Evolutionary conservation across 2,888 invertebrate species (phyloP).

Genomic region (Xiphydria camelus): DNA sequence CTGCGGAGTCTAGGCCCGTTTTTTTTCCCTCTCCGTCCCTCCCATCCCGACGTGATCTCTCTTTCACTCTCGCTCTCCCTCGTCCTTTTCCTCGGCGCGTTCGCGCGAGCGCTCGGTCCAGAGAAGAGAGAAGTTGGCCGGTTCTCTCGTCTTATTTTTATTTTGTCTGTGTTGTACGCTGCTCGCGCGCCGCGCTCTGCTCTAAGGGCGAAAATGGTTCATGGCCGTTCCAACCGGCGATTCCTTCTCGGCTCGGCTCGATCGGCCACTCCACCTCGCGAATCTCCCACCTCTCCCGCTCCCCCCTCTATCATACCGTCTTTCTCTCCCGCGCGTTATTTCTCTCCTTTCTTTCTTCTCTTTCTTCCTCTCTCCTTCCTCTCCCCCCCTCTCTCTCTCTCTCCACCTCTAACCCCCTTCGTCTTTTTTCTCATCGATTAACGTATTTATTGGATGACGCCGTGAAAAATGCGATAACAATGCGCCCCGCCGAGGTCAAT

Average conservation of each 20-base stretch:
- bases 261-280: slow-evolving; percentile 1
- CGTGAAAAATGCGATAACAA: slow-evolving; percentile 18
- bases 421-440: slow-evolving; percentile 29
- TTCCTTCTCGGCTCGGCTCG: slow-evolving; percentile 30
- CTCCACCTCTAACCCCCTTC: slow-evolving; percentile 11
- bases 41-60: too few relatives aligned
- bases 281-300: slow-evolving; percentile 2
- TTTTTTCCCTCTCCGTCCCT: too few relatives aligned
- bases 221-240: slow-evolving; percentile 39
- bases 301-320: not conserved
- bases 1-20: too few relatives aligned
- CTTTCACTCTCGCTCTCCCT: too few relatives aligned
- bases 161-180: slow-evolving; percentile 49
- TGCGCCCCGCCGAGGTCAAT: slow-evolving; percentile 1
- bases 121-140: slow-evolving; percentile 35
- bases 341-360: not conserved
- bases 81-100: too few relatives aligned
- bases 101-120: slow-evolving; percentile 18
- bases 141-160: slow-evolving; percentile 44
- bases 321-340: not conserved
- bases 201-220: slow-evolving; percentile 51
- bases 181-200: slow-evolving; percentile 25
- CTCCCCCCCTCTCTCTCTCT: slow-evolving; percentile 14
- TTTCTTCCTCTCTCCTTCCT: not conserved
- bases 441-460: slow-evolving; percentile 34